phyloP scores from a whole-genome alignment of 2,888 invertebrate species.

The Ecdyonurus torrentis region DNA sequence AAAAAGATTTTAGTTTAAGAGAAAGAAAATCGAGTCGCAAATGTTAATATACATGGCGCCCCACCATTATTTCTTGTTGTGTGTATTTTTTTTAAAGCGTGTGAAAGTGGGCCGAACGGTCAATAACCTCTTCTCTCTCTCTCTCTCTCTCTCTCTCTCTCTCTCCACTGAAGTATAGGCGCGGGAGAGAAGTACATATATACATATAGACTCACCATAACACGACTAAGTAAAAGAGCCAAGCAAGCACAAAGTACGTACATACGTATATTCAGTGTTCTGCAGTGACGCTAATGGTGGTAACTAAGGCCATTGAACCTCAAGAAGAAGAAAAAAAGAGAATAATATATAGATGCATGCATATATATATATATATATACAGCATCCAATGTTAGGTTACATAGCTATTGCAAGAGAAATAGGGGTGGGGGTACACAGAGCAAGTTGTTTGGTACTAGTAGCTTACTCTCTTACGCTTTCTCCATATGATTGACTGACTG shows the following conservation, averaged over 20 bases:
- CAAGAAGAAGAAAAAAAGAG: no score
- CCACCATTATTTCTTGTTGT: background rate
- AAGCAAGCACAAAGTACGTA: no score
- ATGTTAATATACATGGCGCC: background rate
- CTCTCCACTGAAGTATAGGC: no score
- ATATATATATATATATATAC: background rate
- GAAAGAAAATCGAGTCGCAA: background rate
- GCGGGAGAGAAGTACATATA: no score
- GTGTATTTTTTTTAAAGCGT: background rate
- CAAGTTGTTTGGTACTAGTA: no score
- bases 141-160: background rate
- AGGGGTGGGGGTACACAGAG: background rate
- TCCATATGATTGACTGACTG: background rate
- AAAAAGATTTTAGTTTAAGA: no score
- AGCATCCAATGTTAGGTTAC: no score
- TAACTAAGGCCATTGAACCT: no score
- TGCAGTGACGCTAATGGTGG: background rate
- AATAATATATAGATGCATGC: no score
- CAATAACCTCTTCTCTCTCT: background rate
- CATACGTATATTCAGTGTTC: no score
- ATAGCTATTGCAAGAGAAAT: no score
- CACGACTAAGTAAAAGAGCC: no score
- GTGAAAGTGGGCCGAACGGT: conserved; percentile 3
- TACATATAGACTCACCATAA: background rate
- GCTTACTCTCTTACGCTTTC: background rate